A percentile compares a stretch with the other conserved stretches of the same genome.
These are phyloP conservation scores for Lophotis ruficrista DNA, from an alignment of 2,113 vertebrate species.

Conservation along the genomic window DNA sequence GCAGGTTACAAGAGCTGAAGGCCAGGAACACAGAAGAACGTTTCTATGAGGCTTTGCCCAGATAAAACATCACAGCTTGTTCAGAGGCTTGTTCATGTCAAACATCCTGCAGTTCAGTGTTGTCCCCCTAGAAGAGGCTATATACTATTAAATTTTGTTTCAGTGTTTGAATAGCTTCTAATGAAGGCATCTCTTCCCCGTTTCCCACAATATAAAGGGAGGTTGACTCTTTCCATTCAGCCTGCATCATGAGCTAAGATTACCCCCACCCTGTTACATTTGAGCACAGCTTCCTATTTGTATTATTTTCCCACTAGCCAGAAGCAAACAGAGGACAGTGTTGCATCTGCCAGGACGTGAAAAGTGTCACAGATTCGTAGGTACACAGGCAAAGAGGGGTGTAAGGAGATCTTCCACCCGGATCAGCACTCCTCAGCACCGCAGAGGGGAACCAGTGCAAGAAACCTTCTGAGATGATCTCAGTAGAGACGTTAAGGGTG, in stretches of 20 bases:
- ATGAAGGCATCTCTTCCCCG: not conserved
- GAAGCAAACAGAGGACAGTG: not conserved
- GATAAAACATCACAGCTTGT: not conserved
- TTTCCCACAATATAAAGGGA: not conserved
- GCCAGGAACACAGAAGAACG: not conserved
- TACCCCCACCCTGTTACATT: not conserved
- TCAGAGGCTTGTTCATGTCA: not conserved
- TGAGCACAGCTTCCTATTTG: not conserved
- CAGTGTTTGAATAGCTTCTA: not conserved
- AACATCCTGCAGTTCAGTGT: not conserved
- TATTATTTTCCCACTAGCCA: not conserved
- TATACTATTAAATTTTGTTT: not conserved
- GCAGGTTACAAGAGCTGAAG: not conserved
- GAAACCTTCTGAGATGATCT: not conserved
- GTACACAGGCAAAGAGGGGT: not conserved
- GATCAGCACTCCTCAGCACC: not conserved
- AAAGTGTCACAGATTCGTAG: not conserved
- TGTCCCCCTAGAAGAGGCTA: not conserved
- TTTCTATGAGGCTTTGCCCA: not conserved
- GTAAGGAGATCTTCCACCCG: not conserved
- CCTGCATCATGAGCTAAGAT: not conserved
- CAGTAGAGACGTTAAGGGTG: not conserved
- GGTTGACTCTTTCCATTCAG: not conserved
- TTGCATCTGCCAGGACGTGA: not conserved
- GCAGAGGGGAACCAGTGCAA: not conserved